Evolutionary conservation across 2,888 invertebrate species (phyloP).

Genomic region (Agrotis segetum): DNA sequence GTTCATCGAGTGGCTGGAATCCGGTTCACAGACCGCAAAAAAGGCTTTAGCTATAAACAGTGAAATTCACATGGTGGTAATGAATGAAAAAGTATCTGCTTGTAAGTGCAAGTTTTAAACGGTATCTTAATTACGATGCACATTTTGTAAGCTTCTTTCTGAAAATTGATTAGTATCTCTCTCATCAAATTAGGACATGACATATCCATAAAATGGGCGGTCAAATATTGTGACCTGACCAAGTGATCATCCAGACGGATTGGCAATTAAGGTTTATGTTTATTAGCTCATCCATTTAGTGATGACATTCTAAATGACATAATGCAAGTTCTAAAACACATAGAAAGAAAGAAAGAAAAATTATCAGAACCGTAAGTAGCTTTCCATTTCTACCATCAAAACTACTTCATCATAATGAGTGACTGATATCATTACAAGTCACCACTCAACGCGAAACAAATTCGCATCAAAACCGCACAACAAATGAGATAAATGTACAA

Average conservation of each 20-base stretch:
- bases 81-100: conserved; percentile 43
- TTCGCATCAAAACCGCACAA: conserved; percentile 37
- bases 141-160: neutral
- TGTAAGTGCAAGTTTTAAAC: conserved; percentile 33
- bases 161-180: neutral
- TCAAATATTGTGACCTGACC: conserved; percentile 18
- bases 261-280: conserved; percentile 22
- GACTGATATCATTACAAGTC: conserved; percentile 33
- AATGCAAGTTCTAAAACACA: too few relatives aligned
- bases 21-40: conserved; percentile 58
- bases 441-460: conserved; percentile 35
- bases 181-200: neutral
- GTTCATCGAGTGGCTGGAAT: conserved; percentile 41
- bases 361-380: neutral
- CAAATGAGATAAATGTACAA: conserved; percentile 54
- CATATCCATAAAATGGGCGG: neutral
- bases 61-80: conserved; percentile 55
- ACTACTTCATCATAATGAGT: conserved; percentile 12
- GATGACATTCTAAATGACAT: neutral
- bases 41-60: conserved; percentile 46
- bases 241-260: conserved; percentile 7
- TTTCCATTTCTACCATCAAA: neutral
- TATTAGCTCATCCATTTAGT: conserved; percentile 1
- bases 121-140: neutral
- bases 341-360: neutral